Evolutionary conservation across 1,140 invertebrate genomes (phyloP).

Genomic region (Drosophila persimilis): DNA sequence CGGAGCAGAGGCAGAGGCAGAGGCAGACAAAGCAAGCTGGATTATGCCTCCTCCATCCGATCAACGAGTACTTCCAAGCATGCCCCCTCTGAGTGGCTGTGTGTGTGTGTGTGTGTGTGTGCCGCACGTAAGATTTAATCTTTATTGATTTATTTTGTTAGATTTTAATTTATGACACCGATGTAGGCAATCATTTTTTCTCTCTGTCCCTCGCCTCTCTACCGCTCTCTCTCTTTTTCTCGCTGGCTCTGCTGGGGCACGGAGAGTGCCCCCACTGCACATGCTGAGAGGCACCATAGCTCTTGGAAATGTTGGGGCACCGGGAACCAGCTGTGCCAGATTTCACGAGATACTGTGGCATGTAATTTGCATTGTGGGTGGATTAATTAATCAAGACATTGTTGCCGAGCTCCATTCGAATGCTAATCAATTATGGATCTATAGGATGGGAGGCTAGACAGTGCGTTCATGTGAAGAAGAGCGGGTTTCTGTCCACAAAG

Average conservation of each 20-base stretch:
- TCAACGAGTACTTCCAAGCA: conserved; percentile 24
- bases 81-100: conserved; percentile 8
- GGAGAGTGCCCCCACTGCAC: not conserved
- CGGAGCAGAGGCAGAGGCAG: not conserved
- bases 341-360: conserved; percentile 36
- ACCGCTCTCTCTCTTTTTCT: not conserved
- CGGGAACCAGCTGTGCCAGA: conserved; percentile 53
- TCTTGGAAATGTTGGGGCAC: not conserved
- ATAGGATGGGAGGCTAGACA: not conserved
- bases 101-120: conserved; percentile 39
- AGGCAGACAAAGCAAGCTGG: conserved; percentile 57
- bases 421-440: conserved; percentile 34
- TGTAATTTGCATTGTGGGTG: conserved; percentile 65
- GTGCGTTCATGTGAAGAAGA: too few relatives aligned
- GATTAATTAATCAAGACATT: conserved; percentile 54
- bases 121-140: conserved; percentile 76
- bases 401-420: conserved; percentile 27
- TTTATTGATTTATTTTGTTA: conserved; percentile 82
- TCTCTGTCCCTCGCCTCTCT: conserved; percentile 2
- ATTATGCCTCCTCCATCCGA: conserved; percentile 61
- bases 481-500: too few relatives aligned
- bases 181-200: conserved; percentile 77
- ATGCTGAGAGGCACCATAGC: not conserved
- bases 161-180: conserved; percentile 80
- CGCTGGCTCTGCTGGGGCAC: not conserved